These are phyloP conservation scores for Tyrannus savana DNA, from an alignment of 2,113 vertebrate genomes.

Conservation along the genomic window DNA sequence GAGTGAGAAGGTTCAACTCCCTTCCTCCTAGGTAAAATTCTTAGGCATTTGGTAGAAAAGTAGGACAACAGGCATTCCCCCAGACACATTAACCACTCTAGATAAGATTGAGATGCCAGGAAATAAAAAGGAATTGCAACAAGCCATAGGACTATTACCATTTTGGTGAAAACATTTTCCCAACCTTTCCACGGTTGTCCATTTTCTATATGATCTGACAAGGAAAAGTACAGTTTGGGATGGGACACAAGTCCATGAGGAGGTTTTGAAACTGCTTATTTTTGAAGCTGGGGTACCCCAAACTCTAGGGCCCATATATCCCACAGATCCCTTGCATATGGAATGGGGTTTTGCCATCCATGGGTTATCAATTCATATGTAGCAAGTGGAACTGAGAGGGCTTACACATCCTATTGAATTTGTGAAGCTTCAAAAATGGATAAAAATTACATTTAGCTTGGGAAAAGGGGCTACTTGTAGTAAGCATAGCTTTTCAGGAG, in stretches of 20 bases:
- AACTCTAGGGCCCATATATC: background rate
- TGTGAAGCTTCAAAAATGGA: background rate
- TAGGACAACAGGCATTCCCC: accelerated
- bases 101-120: background rate
- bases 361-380: background rate
- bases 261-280: background rate
- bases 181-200: background rate
- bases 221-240: background rate
- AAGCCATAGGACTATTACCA: too few species aligned
- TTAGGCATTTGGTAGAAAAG: background rate
- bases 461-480: background rate
- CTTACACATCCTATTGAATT: background rate
- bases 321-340: background rate
- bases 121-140: background rate
- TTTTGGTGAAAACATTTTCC: background rate
- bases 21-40: background rate
- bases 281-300: background rate
- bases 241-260: background rate
- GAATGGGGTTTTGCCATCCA: background rate
- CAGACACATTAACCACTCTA: background rate
- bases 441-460: background rate
- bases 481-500: background rate
- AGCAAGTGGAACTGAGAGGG: background rate
- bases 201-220: background rate
- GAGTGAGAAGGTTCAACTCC: background rate